These are phyloP conservation scores for Prochilodus magdalenae DNA, from an alignment of 2,113 vertebrate genomes.

Conservation along the genomic window DNA sequence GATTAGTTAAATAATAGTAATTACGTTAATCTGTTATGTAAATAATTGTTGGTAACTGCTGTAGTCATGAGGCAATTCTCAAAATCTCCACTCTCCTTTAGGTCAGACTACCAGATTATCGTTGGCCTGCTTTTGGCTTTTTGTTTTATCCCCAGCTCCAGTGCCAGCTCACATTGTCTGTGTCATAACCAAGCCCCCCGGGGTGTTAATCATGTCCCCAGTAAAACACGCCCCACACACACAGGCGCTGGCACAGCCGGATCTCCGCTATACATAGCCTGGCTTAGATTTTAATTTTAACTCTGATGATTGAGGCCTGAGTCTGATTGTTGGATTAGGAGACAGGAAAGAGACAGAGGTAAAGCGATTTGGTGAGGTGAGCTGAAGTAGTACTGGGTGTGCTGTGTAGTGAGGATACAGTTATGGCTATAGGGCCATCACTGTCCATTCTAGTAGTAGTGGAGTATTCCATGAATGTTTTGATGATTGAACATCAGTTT, in stretches of 20 bases:
- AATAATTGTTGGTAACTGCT: background rate
- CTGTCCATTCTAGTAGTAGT: background rate
- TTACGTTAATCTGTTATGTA: background rate
- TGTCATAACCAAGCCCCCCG: conserved; percentile 22
- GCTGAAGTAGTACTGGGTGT: background rate
- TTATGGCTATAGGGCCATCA: background rate
- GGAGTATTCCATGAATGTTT: background rate
- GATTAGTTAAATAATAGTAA: background rate
- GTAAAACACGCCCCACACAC: conserved; percentile 37
- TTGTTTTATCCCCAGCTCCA: conserved; percentile 20
- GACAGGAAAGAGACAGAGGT: conserved; percentile 40
- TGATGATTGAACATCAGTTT: too few relatives aligned
- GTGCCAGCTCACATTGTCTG: conserved; percentile 11
- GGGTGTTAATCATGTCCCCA: conserved; percentile 22
- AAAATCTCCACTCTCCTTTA: background rate
- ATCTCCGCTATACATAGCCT: conserved; percentile 26
- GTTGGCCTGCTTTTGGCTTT: conserved; percentile 6
- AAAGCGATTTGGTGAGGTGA: conserved; percentile 47
- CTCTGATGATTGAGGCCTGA: conserved; percentile 44
- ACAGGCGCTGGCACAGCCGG: conserved; percentile 28
- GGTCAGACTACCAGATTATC: conserved; percentile 36
- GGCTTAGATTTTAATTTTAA: conserved; percentile 48
- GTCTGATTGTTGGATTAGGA: conserved; percentile 52
- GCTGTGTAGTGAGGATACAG: conserved; percentile 2
- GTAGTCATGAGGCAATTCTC: background rate